Conservation (phyloP, 1,140 invertebrate species). For the Cataglyphis hispanica region DNA sequence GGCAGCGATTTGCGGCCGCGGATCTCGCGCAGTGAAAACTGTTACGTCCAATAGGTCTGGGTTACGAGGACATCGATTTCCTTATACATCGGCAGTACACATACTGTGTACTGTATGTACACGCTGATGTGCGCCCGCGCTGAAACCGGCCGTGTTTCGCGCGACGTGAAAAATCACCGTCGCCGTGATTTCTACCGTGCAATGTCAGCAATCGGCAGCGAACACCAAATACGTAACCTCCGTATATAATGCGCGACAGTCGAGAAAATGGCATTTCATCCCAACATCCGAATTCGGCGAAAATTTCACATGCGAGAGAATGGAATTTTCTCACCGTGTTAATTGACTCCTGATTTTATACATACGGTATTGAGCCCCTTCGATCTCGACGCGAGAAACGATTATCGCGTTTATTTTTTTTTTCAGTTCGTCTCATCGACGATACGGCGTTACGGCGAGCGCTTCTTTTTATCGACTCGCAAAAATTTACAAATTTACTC, state of each 20-base stretch:
- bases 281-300: not conserved
- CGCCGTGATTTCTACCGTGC: constrained; percentile 65
- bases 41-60: constrained; percentile 81
- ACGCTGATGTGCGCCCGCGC: too few species aligned
- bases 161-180: constrained; percentile 38
- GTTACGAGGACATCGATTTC: constrained; percentile 81
- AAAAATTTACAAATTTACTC: constrained; percentile 4
- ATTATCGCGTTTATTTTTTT: not conserved
- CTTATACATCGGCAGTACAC: constrained; percentile 57
- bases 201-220: constrained; percentile 10
- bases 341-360: constrained; percentile 16
- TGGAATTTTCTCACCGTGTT: constrained; percentile 34
- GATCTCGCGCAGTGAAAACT: constrained; percentile 81
- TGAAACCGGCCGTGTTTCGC: constrained; percentile 13
- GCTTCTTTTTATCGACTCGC: not conserved
- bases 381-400: not conserved
- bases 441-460: not conserved
- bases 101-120: too few species aligned
- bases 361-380: not conserved
- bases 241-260: constrained; percentile 42
- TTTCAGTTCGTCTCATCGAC: too few species aligned
- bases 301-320: constrained; percentile 4
- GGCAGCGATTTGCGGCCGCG: constrained; percentile 54
- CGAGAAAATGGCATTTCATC: constrained; percentile 33
- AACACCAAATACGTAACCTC: constrained; percentile 45